Evolutionary conservation across 2,888 invertebrate genomes (phyloP).

Genomic region (Baccha elongata): DNA sequence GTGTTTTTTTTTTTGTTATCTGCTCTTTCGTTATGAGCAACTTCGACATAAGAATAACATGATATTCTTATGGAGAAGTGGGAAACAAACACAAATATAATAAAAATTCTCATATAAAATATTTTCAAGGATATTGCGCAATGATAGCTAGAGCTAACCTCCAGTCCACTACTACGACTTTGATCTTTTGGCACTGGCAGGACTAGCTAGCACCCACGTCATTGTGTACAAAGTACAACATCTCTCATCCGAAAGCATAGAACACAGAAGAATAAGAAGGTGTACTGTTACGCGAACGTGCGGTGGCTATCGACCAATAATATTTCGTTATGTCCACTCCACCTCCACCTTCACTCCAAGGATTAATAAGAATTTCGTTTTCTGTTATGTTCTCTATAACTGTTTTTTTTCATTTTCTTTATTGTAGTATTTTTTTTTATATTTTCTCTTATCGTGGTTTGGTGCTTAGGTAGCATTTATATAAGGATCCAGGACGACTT

Average conservation of each 20-base stretch:
- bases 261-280: slow-evolving; percentile 65
- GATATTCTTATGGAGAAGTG: slow-evolving; percentile 21
- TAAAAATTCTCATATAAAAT: slow-evolving; percentile 73
- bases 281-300: slow-evolving; percentile 68
- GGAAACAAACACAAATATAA: slow-evolving; percentile 72
- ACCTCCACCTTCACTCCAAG: slow-evolving; percentile 66
- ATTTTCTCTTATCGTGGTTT: slow-evolving; percentile 71
- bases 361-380: slow-evolving; percentile 72
- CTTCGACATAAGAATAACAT: slow-evolving; percentile 48
- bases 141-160: slow-evolving; percentile 53
- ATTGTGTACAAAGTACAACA: slow-evolving; percentile 53
- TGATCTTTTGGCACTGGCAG: slow-evolving; percentile 6
- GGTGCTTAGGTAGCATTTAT: slow-evolving; percentile 72
- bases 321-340: slow-evolving; percentile 73
- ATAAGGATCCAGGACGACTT: slow-evolving; percentile 50
- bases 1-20: slow-evolving; percentile 10
- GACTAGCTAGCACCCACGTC: slow-evolving; percentile 35
- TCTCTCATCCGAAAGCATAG: slow-evolving; percentile 62
- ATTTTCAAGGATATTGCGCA: slow-evolving; percentile 74
- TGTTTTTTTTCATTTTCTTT: slow-evolving; percentile 45
- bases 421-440: slow-evolving; percentile 68
- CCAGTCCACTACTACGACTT: slow-evolving; percentile 30
- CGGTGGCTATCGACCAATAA: slow-evolving; percentile 72
- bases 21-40: slow-evolving; percentile 43
- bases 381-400: slow-evolving; percentile 56